Conservation (phyloP, 2,797 vertebrate genomes). For the Rhinichthys osculus region DNA sequence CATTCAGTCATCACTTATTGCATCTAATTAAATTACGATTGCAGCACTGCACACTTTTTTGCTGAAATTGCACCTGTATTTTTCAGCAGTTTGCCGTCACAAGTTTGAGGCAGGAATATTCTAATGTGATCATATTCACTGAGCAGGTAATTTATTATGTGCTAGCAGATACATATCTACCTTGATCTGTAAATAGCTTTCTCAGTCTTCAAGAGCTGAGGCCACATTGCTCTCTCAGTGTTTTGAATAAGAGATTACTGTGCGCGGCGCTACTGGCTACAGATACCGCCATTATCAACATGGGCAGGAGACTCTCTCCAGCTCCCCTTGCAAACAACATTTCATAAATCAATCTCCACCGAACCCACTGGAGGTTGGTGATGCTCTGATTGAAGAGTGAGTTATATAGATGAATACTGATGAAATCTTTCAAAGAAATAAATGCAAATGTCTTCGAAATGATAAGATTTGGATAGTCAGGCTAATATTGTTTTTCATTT, state of each 20-base stretch:
- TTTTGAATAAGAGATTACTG: conserved; percentile 58
- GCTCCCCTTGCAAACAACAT: conserved; percentile 55
- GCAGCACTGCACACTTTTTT: conserved; percentile 11
- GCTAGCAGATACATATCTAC: conserved; percentile 50
- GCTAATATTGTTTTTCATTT: too few relatives aligned
- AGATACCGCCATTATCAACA: conserved; percentile 59
- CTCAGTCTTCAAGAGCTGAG: conserved; percentile 50
- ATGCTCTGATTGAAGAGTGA: conserved; percentile 54
- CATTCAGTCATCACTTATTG: conserved; percentile 25
- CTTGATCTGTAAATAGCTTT: conserved; percentile 56
- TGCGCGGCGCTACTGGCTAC: conserved; percentile 44
- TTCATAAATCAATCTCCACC: conserved; percentile 59
- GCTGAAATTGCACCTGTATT: conserved; percentile 18
- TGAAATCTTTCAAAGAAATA: conserved; percentile 46
- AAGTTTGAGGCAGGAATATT: conserved; percentile 22
- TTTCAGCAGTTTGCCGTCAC: conserved; percentile 29
- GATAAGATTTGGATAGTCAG: conserved; percentile 17
- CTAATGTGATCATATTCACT: conserved; percentile 44
- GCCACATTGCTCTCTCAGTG: conserved; percentile 42
- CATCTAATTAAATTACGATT: conserved; percentile 40
- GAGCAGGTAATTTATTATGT: conserved; percentile 44
- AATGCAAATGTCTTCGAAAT: conserved; percentile 37
- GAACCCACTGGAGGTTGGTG: conserved; percentile 48
- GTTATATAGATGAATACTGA: conserved; percentile 53
- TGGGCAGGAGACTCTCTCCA: conserved; percentile 51